A percentile compares a stretch with the other conserved stretches of the same genome.
phyloP scores from a whole-genome alignment of 2,888 invertebrate genomes.

The Ichneumoninae sp. region DNA sequence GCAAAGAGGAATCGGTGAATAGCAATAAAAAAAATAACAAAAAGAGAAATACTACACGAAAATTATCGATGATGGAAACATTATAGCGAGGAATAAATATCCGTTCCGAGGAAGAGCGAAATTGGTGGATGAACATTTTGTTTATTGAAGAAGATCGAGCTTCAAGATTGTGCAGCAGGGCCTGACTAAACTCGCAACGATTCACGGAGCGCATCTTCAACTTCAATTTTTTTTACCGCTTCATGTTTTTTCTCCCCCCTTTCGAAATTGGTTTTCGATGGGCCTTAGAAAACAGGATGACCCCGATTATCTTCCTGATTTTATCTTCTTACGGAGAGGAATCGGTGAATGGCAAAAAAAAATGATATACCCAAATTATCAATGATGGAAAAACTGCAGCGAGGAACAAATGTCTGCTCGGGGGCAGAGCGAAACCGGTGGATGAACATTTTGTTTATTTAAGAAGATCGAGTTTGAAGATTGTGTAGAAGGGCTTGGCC shows the following conservation, averaged over 20 bases:
- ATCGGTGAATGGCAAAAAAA: slow-evolving; percentile 25
- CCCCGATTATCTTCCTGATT: too few species aligned
- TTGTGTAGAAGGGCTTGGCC: slow-evolving; percentile 33
- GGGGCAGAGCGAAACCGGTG: slow-evolving; percentile 10
- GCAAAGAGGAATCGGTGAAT: slow-evolving; percentile 25
- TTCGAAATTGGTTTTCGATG: slow-evolving; percentile 54
- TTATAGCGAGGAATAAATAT: slow-evolving; percentile 3
- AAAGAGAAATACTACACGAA: neutral
- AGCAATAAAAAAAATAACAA: slow-evolving; percentile 14
- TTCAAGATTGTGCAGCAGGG: slow-evolving; percentile 48
- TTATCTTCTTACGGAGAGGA: neutral
- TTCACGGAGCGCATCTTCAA: slow-evolving; percentile 27
- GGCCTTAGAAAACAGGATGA: slow-evolving; percentile 40
- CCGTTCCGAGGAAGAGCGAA: neutral
- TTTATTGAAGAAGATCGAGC: slow-evolving; percentile 49
- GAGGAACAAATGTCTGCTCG: neutral
- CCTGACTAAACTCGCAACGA: slow-evolving; percentile 41
- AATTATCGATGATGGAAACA: slow-evolving; percentile 19
- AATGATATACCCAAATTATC: slow-evolving; percentile 11
- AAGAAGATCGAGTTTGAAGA: slow-evolving; percentile 50
- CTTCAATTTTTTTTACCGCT: slow-evolving; percentile 28
- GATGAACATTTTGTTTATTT: slow-evolving; percentile 51
- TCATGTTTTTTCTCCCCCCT: slow-evolving; percentile 38
- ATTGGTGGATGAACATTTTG: slow-evolving; percentile 40
- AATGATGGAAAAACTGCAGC: slow-evolving; percentile 11